Evolutionary conservation across 2,797 vertebrate species (phyloP).

Genomic region (Erithacus rubecula): DNA sequence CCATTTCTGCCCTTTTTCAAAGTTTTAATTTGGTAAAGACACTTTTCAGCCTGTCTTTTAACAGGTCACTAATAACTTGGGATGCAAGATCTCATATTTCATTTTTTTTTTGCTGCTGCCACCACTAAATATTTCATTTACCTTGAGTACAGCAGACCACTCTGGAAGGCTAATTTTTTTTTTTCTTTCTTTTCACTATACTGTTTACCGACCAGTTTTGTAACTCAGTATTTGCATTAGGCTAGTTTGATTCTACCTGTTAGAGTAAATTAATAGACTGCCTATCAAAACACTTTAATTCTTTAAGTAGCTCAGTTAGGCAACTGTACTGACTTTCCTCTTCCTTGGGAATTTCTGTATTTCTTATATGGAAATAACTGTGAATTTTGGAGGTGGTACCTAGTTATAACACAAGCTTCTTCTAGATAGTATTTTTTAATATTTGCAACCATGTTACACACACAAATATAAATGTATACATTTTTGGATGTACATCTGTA

Average conservation of each 20-base stretch:
- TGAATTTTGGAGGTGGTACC: not conserved
- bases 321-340: not conserved
- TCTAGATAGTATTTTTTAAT: not conserved
- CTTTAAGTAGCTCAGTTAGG: not conserved
- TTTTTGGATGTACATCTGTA: not conserved
- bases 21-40: conserved; percentile 79
- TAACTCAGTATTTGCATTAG: conserved; percentile 38
- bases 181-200: not conserved
- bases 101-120: conserved; percentile 69
- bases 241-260: conserved; percentile 35
- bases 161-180: conserved; percentile 23
- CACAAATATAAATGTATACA: not conserved
- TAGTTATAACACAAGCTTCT: not conserved
- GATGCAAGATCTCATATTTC: conserved; percentile 76
- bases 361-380: not conserved
- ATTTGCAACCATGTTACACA: not conserved
- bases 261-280: conserved; percentile 52
- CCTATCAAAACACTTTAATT: conserved; percentile 22
- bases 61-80: conserved; percentile 79
- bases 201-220: conserved; percentile 55
- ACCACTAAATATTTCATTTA: conserved; percentile 80
- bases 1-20: conserved; percentile 74
- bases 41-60: conserved; percentile 76
- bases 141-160: conserved; percentile 50
- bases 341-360: not conserved